phyloP scores from a whole-genome alignment of 92 coral and sea anemone species.

The Epizoanthus scotinus region DNA sequence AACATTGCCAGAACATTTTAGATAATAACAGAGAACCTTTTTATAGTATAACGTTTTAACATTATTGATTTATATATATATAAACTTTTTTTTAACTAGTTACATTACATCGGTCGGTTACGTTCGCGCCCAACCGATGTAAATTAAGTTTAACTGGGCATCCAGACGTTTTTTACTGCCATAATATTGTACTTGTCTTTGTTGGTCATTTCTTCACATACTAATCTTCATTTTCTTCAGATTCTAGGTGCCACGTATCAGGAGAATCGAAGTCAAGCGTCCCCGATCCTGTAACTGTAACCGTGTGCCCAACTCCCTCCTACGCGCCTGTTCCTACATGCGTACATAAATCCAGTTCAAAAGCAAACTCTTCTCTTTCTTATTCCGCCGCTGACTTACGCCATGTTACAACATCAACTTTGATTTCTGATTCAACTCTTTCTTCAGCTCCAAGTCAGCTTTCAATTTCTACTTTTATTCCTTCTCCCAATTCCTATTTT shows the following conservation, averaged over 20 bases:
- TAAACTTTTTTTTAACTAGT: no score
- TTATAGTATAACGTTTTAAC: no score
- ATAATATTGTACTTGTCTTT: no score
- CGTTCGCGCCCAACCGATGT: no score
- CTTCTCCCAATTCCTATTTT: not conserved
- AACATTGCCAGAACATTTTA: no score
- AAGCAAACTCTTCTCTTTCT: not conserved
- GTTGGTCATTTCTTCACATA: not conserved
- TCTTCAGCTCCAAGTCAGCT: not conserved
- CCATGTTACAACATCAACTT: not conserved
- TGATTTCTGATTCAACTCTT: not conserved
- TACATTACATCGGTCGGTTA: no score
- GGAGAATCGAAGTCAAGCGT: not conserved
- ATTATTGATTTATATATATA: no score
- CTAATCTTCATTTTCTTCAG: constrained; percentile 5
- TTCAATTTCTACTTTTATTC: not conserved
- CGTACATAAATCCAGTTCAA: constrained; percentile 7
- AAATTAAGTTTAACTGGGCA: no score
- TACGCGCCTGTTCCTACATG: constrained; percentile 27
- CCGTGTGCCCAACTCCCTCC: constrained; percentile 35
- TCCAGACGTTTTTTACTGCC: no score
- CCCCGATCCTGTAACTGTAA: constrained; percentile 25
- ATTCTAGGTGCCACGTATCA: constrained; percentile 14
- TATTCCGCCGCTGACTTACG: not conserved
- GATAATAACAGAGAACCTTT: no score